A percentile compares a stretch with the other conserved stretches of the same genome.
Conservation (phyloP, 2,888 invertebrate genomes). For the Colostygia pectinataria region DNA sequence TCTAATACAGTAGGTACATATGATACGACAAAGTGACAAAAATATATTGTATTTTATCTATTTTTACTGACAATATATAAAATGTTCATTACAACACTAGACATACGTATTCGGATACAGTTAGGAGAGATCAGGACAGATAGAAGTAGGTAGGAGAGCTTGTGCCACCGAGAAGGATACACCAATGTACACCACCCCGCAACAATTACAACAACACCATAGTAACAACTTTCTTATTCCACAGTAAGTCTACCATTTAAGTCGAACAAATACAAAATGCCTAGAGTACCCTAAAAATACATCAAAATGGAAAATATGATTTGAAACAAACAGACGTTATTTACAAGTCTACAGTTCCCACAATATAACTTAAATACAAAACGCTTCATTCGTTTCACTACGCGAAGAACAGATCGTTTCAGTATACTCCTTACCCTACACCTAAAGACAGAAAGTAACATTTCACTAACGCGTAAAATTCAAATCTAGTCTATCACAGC, state of each 20-base stretch:
- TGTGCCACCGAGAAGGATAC: slow-evolving; percentile 37
- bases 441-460: slow-evolving; percentile 61
- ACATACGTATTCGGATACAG: slow-evolving; percentile 23
- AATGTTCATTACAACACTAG: slow-evolving; percentile 19
- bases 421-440: slow-evolving; percentile 64
- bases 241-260: slow-evolving; percentile 52
- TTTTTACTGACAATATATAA: slow-evolving; percentile 15
- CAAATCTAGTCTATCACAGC: slow-evolving; percentile 79
- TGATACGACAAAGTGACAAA: slow-evolving; percentile 58
- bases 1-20: slow-evolving; percentile 38
- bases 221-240: slow-evolving; percentile 66
- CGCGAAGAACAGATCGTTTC: slow-evolving; percentile 50
- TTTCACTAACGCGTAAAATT: slow-evolving; percentile 61
- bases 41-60: slow-evolving; percentile 56
- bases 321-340: slow-evolving; percentile 69
- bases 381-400: slow-evolving; percentile 54
- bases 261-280: slow-evolving; percentile 76
- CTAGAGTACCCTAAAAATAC: slow-evolving; percentile 75
- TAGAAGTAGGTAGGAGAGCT: slow-evolving; percentile 14
- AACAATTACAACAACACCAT: slow-evolving; percentile 62
- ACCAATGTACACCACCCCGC: slow-evolving; percentile 55
- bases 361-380: slow-evolving; percentile 62
- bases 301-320: slow-evolving; percentile 74
- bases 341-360: slow-evolving; percentile 71
- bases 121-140: slow-evolving; percentile 31